Conservation (phyloP, 92 coral and sea anemone species). For the Hydrozoanthus gracilis region DNA sequence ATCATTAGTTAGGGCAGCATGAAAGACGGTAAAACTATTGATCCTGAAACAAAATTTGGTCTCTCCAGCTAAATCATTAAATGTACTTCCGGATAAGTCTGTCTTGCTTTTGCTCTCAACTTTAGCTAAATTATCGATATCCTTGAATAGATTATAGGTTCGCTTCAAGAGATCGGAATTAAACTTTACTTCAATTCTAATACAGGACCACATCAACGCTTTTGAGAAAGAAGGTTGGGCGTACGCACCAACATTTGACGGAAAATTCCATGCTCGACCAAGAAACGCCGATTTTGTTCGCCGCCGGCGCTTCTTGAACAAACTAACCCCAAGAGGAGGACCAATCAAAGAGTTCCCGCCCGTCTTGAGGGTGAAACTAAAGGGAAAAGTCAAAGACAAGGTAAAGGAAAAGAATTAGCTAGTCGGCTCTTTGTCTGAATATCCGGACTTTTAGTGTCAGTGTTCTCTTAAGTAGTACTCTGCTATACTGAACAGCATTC, state of each 20-base stretch:
- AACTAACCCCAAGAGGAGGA: constrained; percentile 65
- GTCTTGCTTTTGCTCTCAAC: neutral
- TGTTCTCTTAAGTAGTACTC: neutral
- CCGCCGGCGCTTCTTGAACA: constrained; percentile 92
- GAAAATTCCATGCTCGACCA: constrained; percentile 86
- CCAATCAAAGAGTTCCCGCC: constrained; percentile 76
- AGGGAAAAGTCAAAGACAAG: constrained; percentile 75
- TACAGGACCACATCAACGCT: constrained; percentile 77
- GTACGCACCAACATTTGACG: constrained; percentile 87
- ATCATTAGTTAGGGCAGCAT: no score
- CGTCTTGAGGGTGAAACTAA: constrained; percentile 80
- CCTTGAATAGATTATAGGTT: neutral
- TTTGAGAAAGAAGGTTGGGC: constrained; percentile 97
- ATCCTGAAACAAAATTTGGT: no score
- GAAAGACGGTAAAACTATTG: no score
- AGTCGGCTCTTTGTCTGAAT: neutral
- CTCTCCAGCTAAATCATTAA: no score
- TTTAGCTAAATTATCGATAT: neutral
- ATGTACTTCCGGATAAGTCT: no score
- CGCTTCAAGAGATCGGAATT: neutral
- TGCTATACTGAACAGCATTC: neutral
- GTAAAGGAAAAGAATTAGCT: constrained; percentile 1
- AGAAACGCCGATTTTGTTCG: constrained; percentile 96
- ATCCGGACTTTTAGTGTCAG: neutral
- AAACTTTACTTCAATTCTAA: neutral